These are phyloP conservation scores for Nemotelus pantherinus DNA, from an alignment of 2,888 invertebrate species.

Conservation along the genomic window DNA sequence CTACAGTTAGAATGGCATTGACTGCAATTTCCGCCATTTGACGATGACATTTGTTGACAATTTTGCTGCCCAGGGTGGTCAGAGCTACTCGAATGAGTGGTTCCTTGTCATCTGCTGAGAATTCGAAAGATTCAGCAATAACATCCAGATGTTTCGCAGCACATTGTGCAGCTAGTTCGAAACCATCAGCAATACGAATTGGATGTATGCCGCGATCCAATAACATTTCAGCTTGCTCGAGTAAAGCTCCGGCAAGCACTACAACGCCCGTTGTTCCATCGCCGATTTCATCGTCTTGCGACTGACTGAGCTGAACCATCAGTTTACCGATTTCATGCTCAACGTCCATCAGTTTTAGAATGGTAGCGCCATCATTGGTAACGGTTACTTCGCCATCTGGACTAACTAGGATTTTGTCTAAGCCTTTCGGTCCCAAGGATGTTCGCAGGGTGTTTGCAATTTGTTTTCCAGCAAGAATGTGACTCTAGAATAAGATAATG, in stretches of 20 bases:
- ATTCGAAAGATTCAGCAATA: slow-evolving; percentile 89
- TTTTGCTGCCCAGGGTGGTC: slow-evolving; percentile 98
- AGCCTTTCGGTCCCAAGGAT: slow-evolving; percentile 95
- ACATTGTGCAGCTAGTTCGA: slow-evolving; percentile 92
- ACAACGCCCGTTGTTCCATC: slow-evolving; percentile 99
- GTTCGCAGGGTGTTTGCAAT: slow-evolving; percentile 90
- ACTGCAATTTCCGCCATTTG: slow-evolving; percentile 99
- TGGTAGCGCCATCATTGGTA: slow-evolving; percentile 99
- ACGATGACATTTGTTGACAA: slow-evolving; percentile 95
- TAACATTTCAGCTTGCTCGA: slow-evolving; percentile 93
- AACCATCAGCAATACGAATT: slow-evolving; percentile 98
- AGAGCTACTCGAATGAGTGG: slow-evolving; percentile 93
- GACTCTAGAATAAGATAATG: slow-evolving; percentile 75
- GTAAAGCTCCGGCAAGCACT: slow-evolving; percentile 80
- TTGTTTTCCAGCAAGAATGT: slow-evolving; percentile 95
- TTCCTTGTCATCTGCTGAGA: slow-evolving; percentile 84
- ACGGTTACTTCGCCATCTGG: slow-evolving; percentile 97
- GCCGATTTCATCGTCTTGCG: slow-evolving; percentile 99
- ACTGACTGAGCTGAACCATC: slow-evolving; percentile 97
- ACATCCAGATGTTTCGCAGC: slow-evolving; percentile 87
- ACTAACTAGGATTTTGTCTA: slow-evolving; percentile 98
- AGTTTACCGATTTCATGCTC: slow-evolving; percentile 98
- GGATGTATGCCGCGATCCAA: slow-evolving; percentile 98
- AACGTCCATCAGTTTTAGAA: slow-evolving; percentile 98
- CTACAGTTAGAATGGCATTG: slow-evolving; percentile 94